Evolutionary conservation across 2,888 invertebrate genomes (phyloP), one percentile per base, ranked within the genome.

Genomic region (Uloborus plumipes): DNA sequence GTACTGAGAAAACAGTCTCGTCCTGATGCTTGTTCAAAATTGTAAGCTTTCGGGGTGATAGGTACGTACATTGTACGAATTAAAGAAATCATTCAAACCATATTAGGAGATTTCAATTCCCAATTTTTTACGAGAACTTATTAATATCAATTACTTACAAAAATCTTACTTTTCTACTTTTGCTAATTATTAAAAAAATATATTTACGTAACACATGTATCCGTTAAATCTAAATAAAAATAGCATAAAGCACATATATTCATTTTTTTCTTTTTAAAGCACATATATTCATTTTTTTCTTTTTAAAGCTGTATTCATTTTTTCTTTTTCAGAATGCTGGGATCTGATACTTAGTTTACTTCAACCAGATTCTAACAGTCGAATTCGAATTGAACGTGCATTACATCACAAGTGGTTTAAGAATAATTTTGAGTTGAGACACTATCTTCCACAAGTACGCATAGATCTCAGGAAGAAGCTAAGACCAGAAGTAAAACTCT

Each of bases 311-410:
- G 7, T 11, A 39, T 39, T 7, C 39, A 39, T 39, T 49, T 39
- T 26, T 49, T 64, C 18, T 50, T 39, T 18, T 18, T n/a, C 31
- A 78, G 80, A 74, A 20, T 81, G 80, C 39, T 81, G 74, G 26
- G 55, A 81, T 47, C 51, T 81, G n/a, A 14, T 81, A 15, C 58
- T 69, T 3, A 70, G 51, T 58, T 67, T 81, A 62, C 70, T 81
- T 4, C 74, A 81, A 20, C 80, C 80, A 6, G 64, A 81, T 47
- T 74, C 74, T 51, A 70, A 65, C 31, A 53, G 53, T 31, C 64
- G 80, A 9, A 49, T 74, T 20, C 49, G 20, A n/a, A 51, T 75
- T 7, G 55, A 64, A 31, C 64, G 20, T 7, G 74, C 59, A 1
- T 50, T 58, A 0, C 15, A 26, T 1, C 80, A 81, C 75, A 64